Percentiles rank a stretch among this genome's conserved stretches.
Conservation (phyloP, 1,140 invertebrate genomes). For the Drosophila arizonae region DNA sequence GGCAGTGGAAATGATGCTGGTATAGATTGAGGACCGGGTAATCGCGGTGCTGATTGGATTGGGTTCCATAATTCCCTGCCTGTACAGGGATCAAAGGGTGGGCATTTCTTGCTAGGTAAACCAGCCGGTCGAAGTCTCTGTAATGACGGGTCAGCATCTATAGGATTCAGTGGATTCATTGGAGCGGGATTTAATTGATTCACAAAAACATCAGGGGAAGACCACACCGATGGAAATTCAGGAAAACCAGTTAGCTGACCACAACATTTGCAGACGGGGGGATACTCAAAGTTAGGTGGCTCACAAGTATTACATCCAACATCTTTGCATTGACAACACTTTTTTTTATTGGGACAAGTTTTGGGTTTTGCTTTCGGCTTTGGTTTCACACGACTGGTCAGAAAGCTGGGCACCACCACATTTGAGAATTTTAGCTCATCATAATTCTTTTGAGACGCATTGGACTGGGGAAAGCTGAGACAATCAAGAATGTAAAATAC, state of each 20-base stretch:
- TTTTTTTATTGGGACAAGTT: neutral
- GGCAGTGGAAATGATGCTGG: no score
- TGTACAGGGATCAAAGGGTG: constrained; percentile 2
- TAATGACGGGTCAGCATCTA: neutral
- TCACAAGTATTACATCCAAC: neutral
- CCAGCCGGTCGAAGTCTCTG: neutral
- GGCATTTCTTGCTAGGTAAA: neutral
- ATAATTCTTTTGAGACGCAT: no score
- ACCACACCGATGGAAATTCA: no score
- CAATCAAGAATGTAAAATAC: no score
- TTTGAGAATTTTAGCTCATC: constrained; percentile 59
- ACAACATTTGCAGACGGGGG: no score
- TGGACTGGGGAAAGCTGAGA: no score
- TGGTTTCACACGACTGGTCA: constrained; percentile 19
- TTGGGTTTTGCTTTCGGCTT: neutral
- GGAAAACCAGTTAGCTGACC: no score
- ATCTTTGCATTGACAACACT: neutral
- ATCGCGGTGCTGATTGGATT: neutral
- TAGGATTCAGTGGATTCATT: no score
- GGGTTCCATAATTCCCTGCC: neutral
- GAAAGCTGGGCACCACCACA: constrained; percentile 47
- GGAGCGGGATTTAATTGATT: no score
- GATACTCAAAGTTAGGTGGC: neutral
- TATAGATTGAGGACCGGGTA: no score
- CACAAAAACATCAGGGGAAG: no score